A percentile compares a stretch with the other conserved stretches of the same genome.
Conservation (phyloP, 2,888 invertebrate genomes). For the Aporophyla nigra region DNA sequence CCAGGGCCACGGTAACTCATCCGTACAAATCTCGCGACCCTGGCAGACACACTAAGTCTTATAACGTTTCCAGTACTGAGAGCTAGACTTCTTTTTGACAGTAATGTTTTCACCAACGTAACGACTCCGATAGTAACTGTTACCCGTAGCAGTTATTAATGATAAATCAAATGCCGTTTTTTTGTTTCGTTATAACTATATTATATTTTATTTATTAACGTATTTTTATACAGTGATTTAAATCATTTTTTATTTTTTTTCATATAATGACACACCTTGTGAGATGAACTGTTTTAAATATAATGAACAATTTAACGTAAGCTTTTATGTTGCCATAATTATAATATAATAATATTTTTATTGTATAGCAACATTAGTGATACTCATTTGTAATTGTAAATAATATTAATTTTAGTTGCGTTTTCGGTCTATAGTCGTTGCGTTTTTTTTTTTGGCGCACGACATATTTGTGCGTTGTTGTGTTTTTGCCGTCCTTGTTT, state of each 20-base stretch:
- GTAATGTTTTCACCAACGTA: conserved; percentile 79
- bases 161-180: not conserved
- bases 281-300: conserved; percentile 16
- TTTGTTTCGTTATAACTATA: not conserved
- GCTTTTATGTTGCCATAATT: conserved; percentile 72
- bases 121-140: not conserved
- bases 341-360: conserved; percentile 60
- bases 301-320: conserved; percentile 53
- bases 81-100: conserved; percentile 73
- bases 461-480: conserved; percentile 9
- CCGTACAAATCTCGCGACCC: no score
- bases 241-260: not conserved
- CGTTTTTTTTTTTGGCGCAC: conserved; percentile 57
- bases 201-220: not conserved
- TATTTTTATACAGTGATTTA: not conserved
- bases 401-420: conserved; percentile 63
- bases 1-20: no score
- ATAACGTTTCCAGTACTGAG: no score
- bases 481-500: conserved; percentile 36
- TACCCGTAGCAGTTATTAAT: conserved; percentile 5
- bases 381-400: conserved; percentile 73
- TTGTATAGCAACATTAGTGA: conserved; percentile 69
- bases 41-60: no score
- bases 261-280: conserved; percentile 27
- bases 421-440: conserved; percentile 48